phyloP scores from a whole-genome alignment of 2,888 invertebrate genomes.

The Archaeoteleia sp. region DNA sequence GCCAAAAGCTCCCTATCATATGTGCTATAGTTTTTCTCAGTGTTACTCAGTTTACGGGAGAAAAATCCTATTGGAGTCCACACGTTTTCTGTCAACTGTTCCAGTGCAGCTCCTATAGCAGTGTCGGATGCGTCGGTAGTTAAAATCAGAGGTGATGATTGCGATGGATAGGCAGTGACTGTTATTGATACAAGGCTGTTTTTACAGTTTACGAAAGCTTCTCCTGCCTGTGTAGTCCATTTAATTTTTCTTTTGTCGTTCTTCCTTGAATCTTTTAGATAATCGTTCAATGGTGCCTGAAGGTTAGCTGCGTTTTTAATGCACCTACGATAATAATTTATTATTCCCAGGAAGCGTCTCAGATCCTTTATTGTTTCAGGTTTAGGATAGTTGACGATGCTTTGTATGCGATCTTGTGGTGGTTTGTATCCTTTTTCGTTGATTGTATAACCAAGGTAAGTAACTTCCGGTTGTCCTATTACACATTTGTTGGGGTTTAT shows the following conservation, averaged over 20 bases:
- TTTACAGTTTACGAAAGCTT: conserved; percentile 33
- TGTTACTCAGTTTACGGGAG: conserved; percentile 1
- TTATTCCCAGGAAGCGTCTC: conserved; percentile 21
- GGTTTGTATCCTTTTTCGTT: conserved; percentile 12
- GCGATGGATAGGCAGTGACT: conserved; percentile 31
- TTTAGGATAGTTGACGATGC: conserved; percentile 6
- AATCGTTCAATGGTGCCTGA: conserved; percentile 5
- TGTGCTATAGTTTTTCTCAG: conserved; percentile 9
- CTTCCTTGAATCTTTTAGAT: conserved; percentile 18
- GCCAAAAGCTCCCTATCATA: conserved; percentile 18
- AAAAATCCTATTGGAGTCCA: conserved; percentile 19
- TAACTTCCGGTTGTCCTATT: conserved; percentile 20
- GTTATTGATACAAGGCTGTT: conserved; percentile 20
- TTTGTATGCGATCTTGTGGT: neutral
- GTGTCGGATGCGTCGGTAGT: conserved; percentile 39
- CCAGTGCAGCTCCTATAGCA: conserved; percentile 19
- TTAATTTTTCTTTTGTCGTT: conserved; percentile 27
- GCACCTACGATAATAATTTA: conserved; percentile 23
- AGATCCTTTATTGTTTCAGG: conserved; percentile 15
- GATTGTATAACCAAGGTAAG: conserved; percentile 25
- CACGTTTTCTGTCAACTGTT: neutral
- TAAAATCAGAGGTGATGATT: conserved; percentile 11
- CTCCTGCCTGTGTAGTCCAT: conserved; percentile 30
- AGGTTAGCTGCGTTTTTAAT: conserved; percentile 17
- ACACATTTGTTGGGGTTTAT: conserved; percentile 37